Conservation (phyloP, 2,888 invertebrate genomes). For the Iselma pallidipennis region DNA sequence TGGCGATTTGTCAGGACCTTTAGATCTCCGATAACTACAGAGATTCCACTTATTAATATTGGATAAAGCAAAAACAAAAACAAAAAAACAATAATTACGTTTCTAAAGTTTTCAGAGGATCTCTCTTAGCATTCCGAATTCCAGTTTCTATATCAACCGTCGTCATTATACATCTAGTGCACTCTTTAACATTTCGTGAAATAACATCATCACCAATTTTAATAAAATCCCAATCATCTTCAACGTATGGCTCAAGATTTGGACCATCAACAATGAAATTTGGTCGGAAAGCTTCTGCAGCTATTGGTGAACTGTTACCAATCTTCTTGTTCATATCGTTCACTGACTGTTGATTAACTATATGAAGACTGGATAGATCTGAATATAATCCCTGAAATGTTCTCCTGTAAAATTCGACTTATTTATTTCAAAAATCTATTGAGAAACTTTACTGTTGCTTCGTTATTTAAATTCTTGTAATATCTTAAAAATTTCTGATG, state of each 20-base stretch:
- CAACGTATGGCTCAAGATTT: constrained; percentile 52
- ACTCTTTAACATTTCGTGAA: constrained; percentile 61
- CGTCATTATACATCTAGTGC: constrained; percentile 58
- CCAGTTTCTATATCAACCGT: constrained; percentile 59
- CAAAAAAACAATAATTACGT: constrained; percentile 48
- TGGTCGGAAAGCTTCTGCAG: constrained; percentile 60
- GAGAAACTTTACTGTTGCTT: constrained; percentile 38
- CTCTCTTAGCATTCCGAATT: constrained; percentile 50
- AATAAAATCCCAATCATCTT: constrained; percentile 64
- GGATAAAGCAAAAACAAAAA: no score
- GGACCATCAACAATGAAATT: constrained; percentile 60
- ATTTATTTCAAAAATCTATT: background rate
- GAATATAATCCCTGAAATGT: constrained; percentile 58
- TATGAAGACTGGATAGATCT: constrained; percentile 60
- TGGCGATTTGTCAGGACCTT: constrained; percentile 49
- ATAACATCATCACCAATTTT: constrained; percentile 59
- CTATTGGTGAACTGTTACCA: constrained; percentile 49
- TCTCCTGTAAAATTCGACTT: no score
- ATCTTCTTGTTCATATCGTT: constrained; percentile 58
- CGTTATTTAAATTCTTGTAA: constrained; percentile 43
- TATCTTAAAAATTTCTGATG: constrained; percentile 38
- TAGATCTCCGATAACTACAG: constrained; percentile 57
- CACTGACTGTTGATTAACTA: constrained; percentile 60
- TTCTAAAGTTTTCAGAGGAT: constrained; percentile 61
- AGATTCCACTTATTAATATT: constrained; percentile 3